Percentiles rank a stretch among this genome's conserved stretches.
Evolutionary conservation across 2,888 invertebrate species (phyloP).

Genomic region (Morpho achilles): DNA sequence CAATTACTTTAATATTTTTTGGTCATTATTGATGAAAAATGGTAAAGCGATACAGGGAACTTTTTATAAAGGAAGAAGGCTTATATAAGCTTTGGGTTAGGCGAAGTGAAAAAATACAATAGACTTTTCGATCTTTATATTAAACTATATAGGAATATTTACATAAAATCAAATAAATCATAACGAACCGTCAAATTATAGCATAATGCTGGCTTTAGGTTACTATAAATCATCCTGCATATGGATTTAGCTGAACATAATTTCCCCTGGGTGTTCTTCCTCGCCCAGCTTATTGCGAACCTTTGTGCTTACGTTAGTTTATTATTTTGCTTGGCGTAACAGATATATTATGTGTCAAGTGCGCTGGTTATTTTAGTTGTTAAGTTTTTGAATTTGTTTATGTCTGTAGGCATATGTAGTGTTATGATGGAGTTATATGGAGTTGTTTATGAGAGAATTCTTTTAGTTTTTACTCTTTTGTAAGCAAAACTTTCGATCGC

Average conservation of each 20-base stretch:
- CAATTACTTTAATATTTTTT: no score
- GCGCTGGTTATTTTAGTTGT: constrained; percentile 8
- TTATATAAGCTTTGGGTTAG: no score
- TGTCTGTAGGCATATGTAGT: constrained; percentile 4
- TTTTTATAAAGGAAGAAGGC: no score
- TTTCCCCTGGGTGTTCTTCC: constrained; percentile 38
- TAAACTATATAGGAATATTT: no score
- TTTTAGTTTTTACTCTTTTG: not conserved
- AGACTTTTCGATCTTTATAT: no score
- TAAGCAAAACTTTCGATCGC: not conserved
- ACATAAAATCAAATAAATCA: constrained; percentile 16
- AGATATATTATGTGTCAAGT: constrained; percentile 13
- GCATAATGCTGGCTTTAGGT: constrained; percentile 27
- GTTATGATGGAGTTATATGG: no score
- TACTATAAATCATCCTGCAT: constrained; percentile 40
- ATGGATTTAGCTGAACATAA: constrained; percentile 40
- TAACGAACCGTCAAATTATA: constrained; percentile 23
- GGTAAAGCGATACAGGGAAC: no score
- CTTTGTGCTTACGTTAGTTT: constrained; percentile 16
- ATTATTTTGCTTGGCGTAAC: constrained; percentile 13
- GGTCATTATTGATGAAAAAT: no score
- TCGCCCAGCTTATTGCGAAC: constrained; percentile 22
- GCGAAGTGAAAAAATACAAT: no score
- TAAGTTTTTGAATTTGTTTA: constrained; percentile 8
- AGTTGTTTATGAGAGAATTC: not conserved